Base-by-base conservation (phyloP, 2,113 vertebrate genomes). In the Sterrhoptilus dennistouni region DNA sequence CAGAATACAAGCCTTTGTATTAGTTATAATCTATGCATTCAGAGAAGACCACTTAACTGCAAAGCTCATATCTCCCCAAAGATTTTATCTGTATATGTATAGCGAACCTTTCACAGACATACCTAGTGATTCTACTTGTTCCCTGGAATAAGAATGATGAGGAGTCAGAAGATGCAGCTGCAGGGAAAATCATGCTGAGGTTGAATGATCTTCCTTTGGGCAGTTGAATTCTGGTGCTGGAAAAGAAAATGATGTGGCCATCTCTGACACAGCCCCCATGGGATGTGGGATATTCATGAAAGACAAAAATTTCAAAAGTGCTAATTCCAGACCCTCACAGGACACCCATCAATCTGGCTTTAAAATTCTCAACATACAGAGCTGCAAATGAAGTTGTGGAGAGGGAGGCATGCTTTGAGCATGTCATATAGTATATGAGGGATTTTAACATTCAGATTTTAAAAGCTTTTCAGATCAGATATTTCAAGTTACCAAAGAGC, bases 131-230 rank as follows among this genome's bases (percentile, higher is more conserved):
- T 50, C 52, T 81, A 33, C 47, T 92, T 89, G 47, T 89, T 95
- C 72, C 75, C 33, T 93, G 89, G 89, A 93, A 92, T 47, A 50
- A 52, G 65, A 92, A 59, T 47, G 71, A 93, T 47, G 38, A 66
- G 27, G 45, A 96, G 76, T 93, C 89, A 95, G 86, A 66, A 95
- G 75, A 90, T 11, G 28, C 19, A 54, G 85, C 28, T 81, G 50
- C 38, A 83, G 47, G 88, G 68, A 95, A 93, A 92, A 90, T 87
- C 86, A 89, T 0, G 1, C 38, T 83, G 60, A 77, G 23, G 14
- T 23, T 83, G 66, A 92, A 49, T 81, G 83, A 61, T 81, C 50
- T 54, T 77, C 60, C 54, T 86, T 90, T 12, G 29, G 63, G 59
- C 68, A 89, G 66, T 23, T 54, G 42, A 86, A 50, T 45, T n/a